Percentiles rank a stretch among this genome's conserved stretches.
These are phyloP conservation scores for Trichosurus vulpecula DNA, from an alignment of 2,797 vertebrate species.

Conservation along the genomic window DNA sequence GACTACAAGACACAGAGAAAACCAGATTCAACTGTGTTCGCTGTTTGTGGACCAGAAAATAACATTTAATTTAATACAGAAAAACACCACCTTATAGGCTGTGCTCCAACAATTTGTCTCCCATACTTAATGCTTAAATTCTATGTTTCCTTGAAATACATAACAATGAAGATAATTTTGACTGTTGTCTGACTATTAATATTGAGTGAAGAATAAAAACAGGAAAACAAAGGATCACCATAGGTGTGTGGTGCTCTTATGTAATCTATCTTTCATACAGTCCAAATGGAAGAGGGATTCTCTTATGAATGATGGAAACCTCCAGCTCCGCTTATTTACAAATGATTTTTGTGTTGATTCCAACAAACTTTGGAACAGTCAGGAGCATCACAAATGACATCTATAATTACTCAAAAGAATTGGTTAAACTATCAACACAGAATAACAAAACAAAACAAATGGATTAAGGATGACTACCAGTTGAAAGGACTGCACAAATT, in stretches of 20 bases:
- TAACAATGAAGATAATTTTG: not conserved
- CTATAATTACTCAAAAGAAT: not conserved
- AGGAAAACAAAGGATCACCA: not conserved
- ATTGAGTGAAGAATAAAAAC: not conserved
- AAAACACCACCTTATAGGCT: not conserved
- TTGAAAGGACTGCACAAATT: not conserved
- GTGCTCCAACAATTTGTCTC: not conserved
- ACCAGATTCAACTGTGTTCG: not conserved
- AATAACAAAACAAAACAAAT: not conserved
- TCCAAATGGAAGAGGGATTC: not conserved
- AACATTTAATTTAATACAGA: not conserved
- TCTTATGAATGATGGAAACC: not conserved
- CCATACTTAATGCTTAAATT: not conserved
- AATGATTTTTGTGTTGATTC: not conserved
- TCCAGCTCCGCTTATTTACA: not conserved
- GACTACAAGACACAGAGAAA: not conserved
- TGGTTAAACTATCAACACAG: not conserved
- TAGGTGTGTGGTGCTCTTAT: not conserved
- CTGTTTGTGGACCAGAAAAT: not conserved
- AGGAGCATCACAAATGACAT: not conserved
- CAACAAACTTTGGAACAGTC: not conserved
- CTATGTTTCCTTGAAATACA: not conserved
- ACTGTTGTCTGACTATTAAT: not conserved
- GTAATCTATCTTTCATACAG: not conserved
- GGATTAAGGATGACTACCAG: not conserved